Conservation (phyloP, 1,140 invertebrate genomes). For the Copidosoma floridanum region DNA sequence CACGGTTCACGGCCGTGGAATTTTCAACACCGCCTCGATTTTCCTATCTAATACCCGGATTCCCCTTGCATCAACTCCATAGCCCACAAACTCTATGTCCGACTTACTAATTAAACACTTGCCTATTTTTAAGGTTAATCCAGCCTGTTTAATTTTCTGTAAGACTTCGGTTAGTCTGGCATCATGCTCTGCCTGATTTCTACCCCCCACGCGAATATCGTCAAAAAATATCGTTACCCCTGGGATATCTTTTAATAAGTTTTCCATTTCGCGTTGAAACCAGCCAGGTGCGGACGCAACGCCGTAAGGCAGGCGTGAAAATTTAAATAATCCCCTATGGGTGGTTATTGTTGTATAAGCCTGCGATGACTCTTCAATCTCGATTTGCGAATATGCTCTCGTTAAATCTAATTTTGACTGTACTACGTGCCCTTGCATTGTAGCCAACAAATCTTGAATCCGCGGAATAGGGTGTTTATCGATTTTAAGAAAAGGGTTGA, state of each 20-base stretch:
- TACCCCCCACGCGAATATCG: neutral
- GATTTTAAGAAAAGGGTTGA: neutral
- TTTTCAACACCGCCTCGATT: too few species aligned
- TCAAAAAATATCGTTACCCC: slow-evolving; percentile 5
- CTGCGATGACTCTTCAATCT: too few species aligned
- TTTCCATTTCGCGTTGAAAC: slow-evolving; percentile 14
- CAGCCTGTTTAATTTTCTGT: neutral
- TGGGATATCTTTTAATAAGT: neutral
- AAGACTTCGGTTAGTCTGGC: neutral
- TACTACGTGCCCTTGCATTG: neutral
- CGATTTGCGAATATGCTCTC: too few species aligned
- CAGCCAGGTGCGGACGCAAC: neutral
- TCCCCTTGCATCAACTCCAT: neutral
- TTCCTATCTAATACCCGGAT: neutral
- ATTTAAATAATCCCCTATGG: too few species aligned
- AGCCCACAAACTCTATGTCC: neutral
- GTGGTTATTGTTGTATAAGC: too few species aligned
- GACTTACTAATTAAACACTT: neutral
- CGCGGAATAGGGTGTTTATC: neutral
- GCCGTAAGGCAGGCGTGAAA: too few species aligned
- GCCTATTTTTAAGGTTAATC: neutral
- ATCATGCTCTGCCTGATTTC: neutral
- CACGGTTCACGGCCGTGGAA: neutral
- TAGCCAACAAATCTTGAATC: slow-evolving; percentile 6
- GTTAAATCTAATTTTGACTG: too few species aligned